These are phyloP conservation scores for Podarcis lilfordi DNA, from an alignment of 2,797 vertebrate species.

Conservation along the genomic window DNA sequence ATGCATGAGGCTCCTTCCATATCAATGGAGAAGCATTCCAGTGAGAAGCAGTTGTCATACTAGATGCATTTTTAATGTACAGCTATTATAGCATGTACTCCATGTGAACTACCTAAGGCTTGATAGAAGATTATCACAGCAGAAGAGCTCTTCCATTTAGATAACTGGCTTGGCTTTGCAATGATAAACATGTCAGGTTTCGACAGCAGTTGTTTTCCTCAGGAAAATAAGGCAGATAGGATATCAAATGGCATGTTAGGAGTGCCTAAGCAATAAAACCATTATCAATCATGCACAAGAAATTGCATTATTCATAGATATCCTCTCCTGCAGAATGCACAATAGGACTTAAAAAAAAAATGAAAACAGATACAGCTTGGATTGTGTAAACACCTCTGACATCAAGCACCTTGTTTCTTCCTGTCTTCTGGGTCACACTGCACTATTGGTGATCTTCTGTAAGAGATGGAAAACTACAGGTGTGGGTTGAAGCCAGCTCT, in stretches of 20 bases:
- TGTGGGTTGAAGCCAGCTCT: not conserved
- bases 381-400: not conserved
- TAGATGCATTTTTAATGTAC: not conserved
- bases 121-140: not conserved
- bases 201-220: slow-evolving; percentile 32
- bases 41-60: not conserved
- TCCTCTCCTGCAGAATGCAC: slow-evolving; percentile 23
- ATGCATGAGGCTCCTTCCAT: not conserved
- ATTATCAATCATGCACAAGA: slow-evolving; percentile 37
- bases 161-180: not conserved
- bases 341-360: slow-evolving; percentile 26
- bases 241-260: slow-evolving; percentile 25
- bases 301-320: slow-evolving; percentile 35
- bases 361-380: not conserved
- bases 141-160: not conserved
- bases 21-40: not conserved
- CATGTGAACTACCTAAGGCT: not conserved
- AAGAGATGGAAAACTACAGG: no score
- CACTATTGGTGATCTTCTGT: not conserved
- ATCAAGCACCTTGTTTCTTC: not conserved
- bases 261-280: slow-evolving; percentile 45
- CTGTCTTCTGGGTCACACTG: not conserved
- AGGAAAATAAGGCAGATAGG: slow-evolving; percentile 8
- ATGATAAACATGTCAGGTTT: slow-evolving; percentile 36
- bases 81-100: not conserved